A percentile compares a stretch with the other conserved stretches of the same genome.
phyloP scores from a whole-genome alignment of 2,888 invertebrate species.

The Slavum lentiscoides region DNA sequence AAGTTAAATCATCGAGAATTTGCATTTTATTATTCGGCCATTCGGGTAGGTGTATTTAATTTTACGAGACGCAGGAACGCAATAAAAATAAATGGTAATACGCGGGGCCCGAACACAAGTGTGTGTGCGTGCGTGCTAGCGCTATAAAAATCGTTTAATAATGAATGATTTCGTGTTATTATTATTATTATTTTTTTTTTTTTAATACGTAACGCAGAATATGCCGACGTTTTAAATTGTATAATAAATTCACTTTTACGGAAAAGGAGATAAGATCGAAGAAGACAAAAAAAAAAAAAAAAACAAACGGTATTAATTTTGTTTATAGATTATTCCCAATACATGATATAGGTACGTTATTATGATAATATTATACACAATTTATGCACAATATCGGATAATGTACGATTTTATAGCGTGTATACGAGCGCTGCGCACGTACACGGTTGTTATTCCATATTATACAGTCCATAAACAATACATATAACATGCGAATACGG shows the following conservation, averaged over 20 bases:
- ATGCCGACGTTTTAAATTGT: conserved; percentile 4
- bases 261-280: conserved; percentile 27
- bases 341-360: background rate
- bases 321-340: conserved; percentile 13
- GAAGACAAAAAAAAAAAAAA: background rate
- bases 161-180: conserved; percentile 20
- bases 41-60: conserved; percentile 43
- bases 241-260: conserved; percentile 26
- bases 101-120: conserved; percentile 5
- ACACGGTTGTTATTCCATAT: background rate
- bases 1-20: conserved; percentile 37
- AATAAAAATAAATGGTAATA: conserved; percentile 35
- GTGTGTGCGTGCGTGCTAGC: too few species aligned
- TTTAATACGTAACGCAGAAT: background rate
- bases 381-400: background rate
- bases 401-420: background rate
- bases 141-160: conserved; percentile 38
- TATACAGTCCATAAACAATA: too few species aligned
- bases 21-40: conserved; percentile 38
- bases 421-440: background rate
- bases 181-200: too few species aligned
- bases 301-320: conserved; percentile 12
- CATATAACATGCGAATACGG: too few species aligned
- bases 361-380: background rate
- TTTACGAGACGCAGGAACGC: conserved; percentile 38